phyloP scores from a whole-genome alignment of 2,113 vertebrate species.

The Corythaixoides concolor region DNA sequence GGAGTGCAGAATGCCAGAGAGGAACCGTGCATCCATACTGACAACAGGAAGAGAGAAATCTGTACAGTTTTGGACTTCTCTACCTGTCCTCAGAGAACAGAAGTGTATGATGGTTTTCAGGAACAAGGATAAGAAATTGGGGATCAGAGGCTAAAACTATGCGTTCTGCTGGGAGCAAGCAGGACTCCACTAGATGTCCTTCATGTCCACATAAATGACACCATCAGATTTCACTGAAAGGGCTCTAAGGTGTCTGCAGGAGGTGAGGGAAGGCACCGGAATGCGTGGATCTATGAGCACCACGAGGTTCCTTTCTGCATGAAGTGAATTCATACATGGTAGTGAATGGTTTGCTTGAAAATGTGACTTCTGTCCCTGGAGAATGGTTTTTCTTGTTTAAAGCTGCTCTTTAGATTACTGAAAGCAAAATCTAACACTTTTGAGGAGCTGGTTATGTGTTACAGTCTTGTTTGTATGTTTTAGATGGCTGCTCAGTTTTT shows the following conservation, averaged over 20 bases:
- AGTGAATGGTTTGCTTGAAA: not conserved
- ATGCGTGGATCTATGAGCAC: not conserved
- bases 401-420: not conserved
- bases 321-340: not conserved
- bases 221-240: not conserved
- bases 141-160: not conserved
- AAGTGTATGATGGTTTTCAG: not conserved
- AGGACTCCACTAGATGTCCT: constrained; percentile 66
- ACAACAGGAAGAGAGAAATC: not conserved
- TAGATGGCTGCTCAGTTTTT: rapidly evolving
- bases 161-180: constrained; percentile 37
- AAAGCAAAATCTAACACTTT: not conserved
- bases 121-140: not conserved
- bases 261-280: not conserved
- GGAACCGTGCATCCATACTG: not conserved
- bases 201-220: constrained; percentile 65
- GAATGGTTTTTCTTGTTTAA: not conserved
- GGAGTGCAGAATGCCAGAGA: not conserved
- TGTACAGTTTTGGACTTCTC: not conserved
- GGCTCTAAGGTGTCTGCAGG: not conserved
- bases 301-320: not conserved
- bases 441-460: not conserved
- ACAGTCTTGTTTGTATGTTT: not conserved
- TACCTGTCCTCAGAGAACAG: not conserved
- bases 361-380: not conserved